phyloP scores from a whole-genome alignment of 2,888 invertebrate species.

The Heliconius erato region DNA sequence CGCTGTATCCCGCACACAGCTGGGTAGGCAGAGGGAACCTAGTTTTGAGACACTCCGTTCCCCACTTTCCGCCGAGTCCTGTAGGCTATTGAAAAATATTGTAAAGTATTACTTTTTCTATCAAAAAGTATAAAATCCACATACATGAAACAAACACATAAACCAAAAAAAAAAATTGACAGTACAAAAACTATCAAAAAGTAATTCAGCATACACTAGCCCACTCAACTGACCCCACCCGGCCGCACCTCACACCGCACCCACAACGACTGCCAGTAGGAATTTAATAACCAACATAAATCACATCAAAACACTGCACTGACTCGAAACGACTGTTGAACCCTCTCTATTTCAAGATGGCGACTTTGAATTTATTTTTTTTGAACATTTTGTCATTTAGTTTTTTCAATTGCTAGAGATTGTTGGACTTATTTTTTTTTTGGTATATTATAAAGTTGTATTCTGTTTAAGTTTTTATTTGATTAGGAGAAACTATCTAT shows the following conservation, averaged over 20 bases:
- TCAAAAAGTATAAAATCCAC: too few relatives aligned
- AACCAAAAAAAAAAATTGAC: background rate
- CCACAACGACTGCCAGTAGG: constrained; percentile 65
- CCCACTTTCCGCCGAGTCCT: too few relatives aligned
- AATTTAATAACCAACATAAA: constrained; percentile 79
- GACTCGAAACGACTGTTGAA: constrained; percentile 58
- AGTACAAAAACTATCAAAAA: constrained; percentile 11
- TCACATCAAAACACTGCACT: constrained; percentile 65
- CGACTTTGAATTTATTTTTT: background rate
- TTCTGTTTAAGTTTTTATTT: too few relatives aligned
- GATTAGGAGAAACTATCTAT: background rate
- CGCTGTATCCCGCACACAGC: too few relatives aligned
- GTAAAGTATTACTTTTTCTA: too few relatives aligned
- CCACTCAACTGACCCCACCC: constrained; percentile 59
- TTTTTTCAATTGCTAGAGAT: background rate
- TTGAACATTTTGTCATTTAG: constrained; percentile 1
- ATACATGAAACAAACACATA: too few relatives aligned
- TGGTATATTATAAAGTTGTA: too few relatives aligned
- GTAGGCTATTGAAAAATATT: too few relatives aligned
- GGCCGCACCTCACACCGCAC: constrained; percentile 59
- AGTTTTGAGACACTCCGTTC: too few relatives aligned
- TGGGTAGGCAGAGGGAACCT: too few relatives aligned
- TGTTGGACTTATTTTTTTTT: too few relatives aligned
- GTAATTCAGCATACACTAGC: constrained; percentile 46
- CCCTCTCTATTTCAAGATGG: constrained; percentile 60